Base-by-base conservation (phyloP, 1,140 invertebrate genomes). In the Agrilus planipennis region DNA sequence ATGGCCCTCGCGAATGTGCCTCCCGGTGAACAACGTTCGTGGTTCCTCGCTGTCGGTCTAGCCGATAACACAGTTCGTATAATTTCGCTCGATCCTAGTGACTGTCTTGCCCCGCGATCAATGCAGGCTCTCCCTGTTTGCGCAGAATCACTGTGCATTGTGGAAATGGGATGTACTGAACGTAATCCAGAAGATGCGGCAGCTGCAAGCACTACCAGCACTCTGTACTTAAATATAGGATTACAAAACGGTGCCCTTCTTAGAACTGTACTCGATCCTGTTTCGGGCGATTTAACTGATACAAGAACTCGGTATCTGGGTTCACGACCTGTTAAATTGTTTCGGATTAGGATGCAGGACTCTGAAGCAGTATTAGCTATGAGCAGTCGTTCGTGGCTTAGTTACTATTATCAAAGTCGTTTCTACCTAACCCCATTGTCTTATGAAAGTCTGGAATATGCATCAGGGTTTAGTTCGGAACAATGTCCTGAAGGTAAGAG, bases 401-500 rank as follows among this genome's bases (percentile, higher is more conserved):
- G 92, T 61, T 99, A 99, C 55, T 93, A 93, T 50, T 96, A 97
- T 62, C 95, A 99, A 64, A 98, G 93, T 68, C 71, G 85, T 31
- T 94, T 93, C 55, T 92, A 97, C 66, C 67, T 98, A 6, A 97
- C 93, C 0, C 93, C 94, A 1, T 62, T 98, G 0, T 96, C 91
- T 0, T 98, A 97, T 57, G 92, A 97, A 65, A 86, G 86, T 31
- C 64, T 99, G 15, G 96, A 99, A 60, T 97, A 94, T 69, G 95
- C 96, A 1, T 93, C 92, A 0, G 92, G 93, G 9, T 99, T 98
- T 61, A 90, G 90, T 41, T 96, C 91, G 42, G 94, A 99, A 65
- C 95, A 99, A 63, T 99, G 95, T 73, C 90, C 92, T 1, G 96
- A 99, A 66, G 96, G 94, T n/a, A n/a, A n/a, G n/a, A n/a, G n/a